Percentiles rank a stretch among this genome's conserved stretches.
Evolutionary conservation across 2,888 invertebrate species (phyloP).

Genomic region (Patella caerulea): DNA sequence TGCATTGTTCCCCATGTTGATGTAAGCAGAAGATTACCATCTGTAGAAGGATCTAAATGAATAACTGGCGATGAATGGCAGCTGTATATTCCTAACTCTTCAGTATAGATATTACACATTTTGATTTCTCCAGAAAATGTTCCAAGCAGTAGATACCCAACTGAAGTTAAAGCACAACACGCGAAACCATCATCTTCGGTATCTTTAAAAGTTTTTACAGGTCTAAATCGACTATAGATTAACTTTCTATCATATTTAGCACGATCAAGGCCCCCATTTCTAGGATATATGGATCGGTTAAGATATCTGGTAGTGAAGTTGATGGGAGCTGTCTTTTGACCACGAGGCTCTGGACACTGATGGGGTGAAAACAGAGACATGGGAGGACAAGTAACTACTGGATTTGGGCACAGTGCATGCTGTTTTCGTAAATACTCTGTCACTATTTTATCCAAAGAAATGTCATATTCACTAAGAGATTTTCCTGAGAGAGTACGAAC

Average conservation of each 20-base stretch:
- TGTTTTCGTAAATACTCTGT: conserved; percentile 97
- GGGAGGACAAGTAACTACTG: conserved; percentile 96
- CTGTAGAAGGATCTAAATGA: conserved; percentile 75
- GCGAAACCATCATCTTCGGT: conserved; percentile 82
- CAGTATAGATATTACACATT: conserved; percentile 87
- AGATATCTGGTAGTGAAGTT: conserved; percentile 81
- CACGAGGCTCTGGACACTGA: conserved; percentile 92
- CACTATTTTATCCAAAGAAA: conserved; percentile 88
- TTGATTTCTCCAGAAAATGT: conserved; percentile 93
- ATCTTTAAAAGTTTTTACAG: conserved; percentile 81
- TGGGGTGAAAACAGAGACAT: conserved; percentile 93
- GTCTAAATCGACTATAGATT: conserved; percentile 80
- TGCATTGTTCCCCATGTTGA: conserved; percentile 89
- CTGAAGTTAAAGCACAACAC: conserved; percentile 79
- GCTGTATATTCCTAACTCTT: conserved; percentile 84
- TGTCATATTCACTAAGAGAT: conserved; percentile 40
- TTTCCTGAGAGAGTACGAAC: neutral
- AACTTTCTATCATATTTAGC: conserved; percentile 83
- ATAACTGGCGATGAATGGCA: conserved; percentile 92
- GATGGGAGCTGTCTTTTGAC: conserved; percentile 78
- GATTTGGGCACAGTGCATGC: conserved; percentile 97
- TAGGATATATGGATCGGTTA: conserved; percentile 74
- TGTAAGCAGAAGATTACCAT: conserved; percentile 86
- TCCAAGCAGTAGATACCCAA: conserved; percentile 84
- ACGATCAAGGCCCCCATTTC: conserved; percentile 74